phyloP scores from a whole-genome alignment of 2,888 invertebrate genomes.

The Dendrolimus pini region DNA sequence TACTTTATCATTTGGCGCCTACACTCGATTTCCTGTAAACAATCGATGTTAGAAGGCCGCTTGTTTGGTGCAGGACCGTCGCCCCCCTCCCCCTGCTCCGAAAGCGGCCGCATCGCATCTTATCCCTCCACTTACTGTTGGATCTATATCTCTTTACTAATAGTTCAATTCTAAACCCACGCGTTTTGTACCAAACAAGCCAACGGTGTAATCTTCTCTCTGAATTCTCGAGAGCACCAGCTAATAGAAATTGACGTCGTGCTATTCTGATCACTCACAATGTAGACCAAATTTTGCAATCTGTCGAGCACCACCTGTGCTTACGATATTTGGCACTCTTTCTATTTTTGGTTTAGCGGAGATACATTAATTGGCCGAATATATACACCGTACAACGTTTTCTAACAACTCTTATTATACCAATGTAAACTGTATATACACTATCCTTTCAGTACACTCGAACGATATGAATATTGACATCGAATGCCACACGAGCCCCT shows the following conservation, averaged over 20 bases:
- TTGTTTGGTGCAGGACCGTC: conserved; percentile 36
- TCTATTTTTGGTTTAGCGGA: conserved; percentile 47
- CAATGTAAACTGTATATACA: conserved; percentile 10
- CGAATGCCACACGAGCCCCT: neutral
- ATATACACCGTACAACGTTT: conserved; percentile 31
- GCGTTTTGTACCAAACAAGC: conserved; percentile 30
- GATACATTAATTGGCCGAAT: conserved; percentile 29
- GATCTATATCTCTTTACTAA: neutral
- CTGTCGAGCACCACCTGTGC: conserved; percentile 71
- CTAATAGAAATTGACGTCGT: conserved; percentile 39
- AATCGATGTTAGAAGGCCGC: conserved; percentile 57
- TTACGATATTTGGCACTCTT: conserved; percentile 70
- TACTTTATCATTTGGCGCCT: conserved; percentile 74
- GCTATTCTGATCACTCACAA: conserved; percentile 57
- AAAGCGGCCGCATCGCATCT: conserved; percentile 13
- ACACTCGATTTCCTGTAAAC: conserved; percentile 44
- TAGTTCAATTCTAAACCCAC: neutral
- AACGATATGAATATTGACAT: neutral
- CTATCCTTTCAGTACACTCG: conserved; percentile 4
- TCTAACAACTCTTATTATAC: conserved; percentile 12
- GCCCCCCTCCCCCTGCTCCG: conserved; percentile 5
- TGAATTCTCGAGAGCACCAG: conserved; percentile 35
- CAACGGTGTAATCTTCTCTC: conserved; percentile 32
- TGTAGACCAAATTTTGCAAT: conserved; percentile 62
- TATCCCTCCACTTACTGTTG: conserved; percentile 5